Percentiles rank a stretch among this genome's conserved stretches.
These are phyloP conservation scores for Laticauda laticaudata DNA, from an alignment of 2,113 vertebrate species.

Conservation along the genomic window DNA sequence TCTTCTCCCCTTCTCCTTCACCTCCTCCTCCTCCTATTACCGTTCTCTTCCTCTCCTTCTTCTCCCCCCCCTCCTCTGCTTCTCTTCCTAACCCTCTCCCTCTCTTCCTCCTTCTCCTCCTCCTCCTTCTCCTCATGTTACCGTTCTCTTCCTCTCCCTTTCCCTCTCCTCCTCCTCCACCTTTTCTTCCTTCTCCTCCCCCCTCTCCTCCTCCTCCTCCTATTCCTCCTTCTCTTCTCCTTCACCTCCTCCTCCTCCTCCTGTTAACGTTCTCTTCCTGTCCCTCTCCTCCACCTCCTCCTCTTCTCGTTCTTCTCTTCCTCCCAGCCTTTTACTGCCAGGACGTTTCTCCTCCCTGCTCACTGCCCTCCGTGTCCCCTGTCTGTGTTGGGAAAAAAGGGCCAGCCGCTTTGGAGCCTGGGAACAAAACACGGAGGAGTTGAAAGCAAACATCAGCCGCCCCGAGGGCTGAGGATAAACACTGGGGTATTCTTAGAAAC, in stretches of 20 bases:
- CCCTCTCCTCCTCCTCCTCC: too few species aligned
- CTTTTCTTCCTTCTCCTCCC: too few species aligned
- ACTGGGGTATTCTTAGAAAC: conserved; percentile 70
- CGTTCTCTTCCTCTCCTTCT: not conserved
- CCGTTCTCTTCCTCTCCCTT: too few species aligned
- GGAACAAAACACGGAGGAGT: conserved; percentile 62
- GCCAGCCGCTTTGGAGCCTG: conserved; percentile 59
- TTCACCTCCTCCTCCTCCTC: too few species aligned
- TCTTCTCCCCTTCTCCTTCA: fast-evolving
- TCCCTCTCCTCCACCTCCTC: not conserved
- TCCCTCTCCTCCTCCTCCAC: too few species aligned
- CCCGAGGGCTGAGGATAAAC: conserved; percentile 63
- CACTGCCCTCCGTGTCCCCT: not conserved
- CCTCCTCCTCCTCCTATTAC: not conserved
- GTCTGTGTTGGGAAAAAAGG: conserved; percentile 15
- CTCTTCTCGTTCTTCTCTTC: too few species aligned
- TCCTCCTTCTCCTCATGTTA: too few species aligned
- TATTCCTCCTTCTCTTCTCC: too few species aligned
- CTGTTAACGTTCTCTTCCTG: not conserved
- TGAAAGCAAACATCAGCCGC: conserved; percentile 66
- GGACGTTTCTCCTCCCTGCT: fast-evolving
- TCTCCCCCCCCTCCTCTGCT: fast-evolving
- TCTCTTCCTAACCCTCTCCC: too few species aligned
- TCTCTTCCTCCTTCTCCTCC: not conserved
- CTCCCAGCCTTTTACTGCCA: not conserved